Base-by-base conservation (phyloP, 2,888 invertebrate species). In the Pollenia griseotomentosa region DNA sequence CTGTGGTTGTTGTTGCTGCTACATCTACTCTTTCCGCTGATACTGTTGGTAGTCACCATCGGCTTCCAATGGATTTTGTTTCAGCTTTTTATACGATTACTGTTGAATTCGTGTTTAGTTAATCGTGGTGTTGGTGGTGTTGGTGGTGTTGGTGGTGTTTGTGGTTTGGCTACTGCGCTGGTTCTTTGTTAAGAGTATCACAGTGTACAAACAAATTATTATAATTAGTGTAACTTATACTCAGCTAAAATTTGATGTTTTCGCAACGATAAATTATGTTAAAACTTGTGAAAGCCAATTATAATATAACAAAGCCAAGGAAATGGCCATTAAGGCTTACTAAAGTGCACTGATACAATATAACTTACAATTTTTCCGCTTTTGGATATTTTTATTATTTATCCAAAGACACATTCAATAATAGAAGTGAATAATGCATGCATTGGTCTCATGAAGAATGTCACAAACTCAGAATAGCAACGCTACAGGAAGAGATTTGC, bases 261-360 rank as follows among this genome's bases (percentile, higher is more conserved):
- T 78, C 12, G 10, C 42, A 74, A 74, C 19, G 16, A 80, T 75
- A 79, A 83, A 80, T 86, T 75, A 86, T 86, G 63, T 83, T 71
- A 16, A 74, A 83, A 86, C 79, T 80, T 86, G 65, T 79, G 68
- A 63, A 75, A 57, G 65, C 79, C 70, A 86, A 86, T 86, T 83
- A 75, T 71, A 70, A 65, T 65, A 65, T 14, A 83, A 83, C 79
- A 71, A 86, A 68, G 6, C 73, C 51, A 46, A 78, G 23, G n/a
- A 73, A 81, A 59, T 73, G 19, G 11, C 51, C 65, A 77, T n/a
- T 33, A 14, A 9, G 61, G 9, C 16, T 57, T 46, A 55, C 55
- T 46, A n/a, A 9, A 53, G 23, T n/a, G 2, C 42, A 19, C 11
- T 46, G 8, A 16, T 53, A 46, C 23, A 23, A n/a, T 65, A 33